These are phyloP conservation scores for Nebria ingens DNA, from an alignment of 1,140 invertebrate species.

Conservation along the genomic window DNA sequence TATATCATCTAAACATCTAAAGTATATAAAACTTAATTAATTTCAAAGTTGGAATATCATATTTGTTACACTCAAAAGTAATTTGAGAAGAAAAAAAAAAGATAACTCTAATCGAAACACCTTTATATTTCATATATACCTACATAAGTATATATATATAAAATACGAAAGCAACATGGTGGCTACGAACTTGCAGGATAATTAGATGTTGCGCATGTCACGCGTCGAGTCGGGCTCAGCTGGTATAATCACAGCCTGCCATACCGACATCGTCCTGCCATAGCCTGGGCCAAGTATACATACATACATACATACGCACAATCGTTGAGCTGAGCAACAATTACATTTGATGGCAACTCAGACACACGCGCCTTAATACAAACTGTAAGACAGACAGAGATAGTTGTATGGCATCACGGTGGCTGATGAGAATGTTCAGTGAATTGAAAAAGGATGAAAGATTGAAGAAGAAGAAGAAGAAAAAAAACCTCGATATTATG, in stretches of 20 bases:
- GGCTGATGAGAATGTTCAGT: constrained; percentile 5
- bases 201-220: constrained; percentile 22
- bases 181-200: constrained; percentile 11
- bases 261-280: not conserved
- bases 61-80: too few relatives aligned
- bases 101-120: too few relatives aligned
- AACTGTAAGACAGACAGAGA: not conserved
- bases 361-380: not conserved
- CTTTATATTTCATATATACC: too few relatives aligned
- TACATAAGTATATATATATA: too few relatives aligned
- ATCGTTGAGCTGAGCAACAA: not conserved
- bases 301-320: too few relatives aligned
- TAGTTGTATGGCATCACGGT: not conserved
- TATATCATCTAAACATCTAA: too few relatives aligned
- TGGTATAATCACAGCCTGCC: constrained; percentile 6
- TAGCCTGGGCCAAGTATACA: too few relatives aligned
- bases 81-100: too few relatives aligned
- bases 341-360: not conserved
- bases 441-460: constrained; percentile 1
- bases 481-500: too few relatives aligned
- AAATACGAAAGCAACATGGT: constrained; percentile 9
- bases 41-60: too few relatives aligned
- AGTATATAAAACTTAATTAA: too few relatives aligned
- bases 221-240: constrained; percentile 14
- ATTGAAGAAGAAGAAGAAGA: too few relatives aligned